These are phyloP conservation scores for Hirudo medicinalis DNA, from an alignment of 1,140 invertebrate species.

Conservation along the genomic window DNA sequence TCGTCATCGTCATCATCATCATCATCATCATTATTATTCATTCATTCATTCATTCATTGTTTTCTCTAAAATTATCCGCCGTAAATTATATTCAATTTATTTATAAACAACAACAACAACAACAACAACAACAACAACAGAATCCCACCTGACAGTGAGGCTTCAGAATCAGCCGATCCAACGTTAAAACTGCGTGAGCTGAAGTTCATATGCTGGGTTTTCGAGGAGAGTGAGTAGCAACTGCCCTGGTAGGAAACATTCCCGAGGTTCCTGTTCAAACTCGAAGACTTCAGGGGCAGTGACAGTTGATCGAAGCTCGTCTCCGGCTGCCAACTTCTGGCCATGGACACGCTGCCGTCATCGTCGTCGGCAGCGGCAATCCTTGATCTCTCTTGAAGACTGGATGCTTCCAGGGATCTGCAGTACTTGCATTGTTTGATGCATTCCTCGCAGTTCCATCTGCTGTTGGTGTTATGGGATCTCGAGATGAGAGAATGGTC, in stretches of 20 bases:
- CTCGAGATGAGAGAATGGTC: neutral
- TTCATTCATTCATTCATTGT: no score
- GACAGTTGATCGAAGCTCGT: neutral
- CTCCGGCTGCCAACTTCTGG: slow-evolving; percentile 10
- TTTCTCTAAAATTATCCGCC: no score
- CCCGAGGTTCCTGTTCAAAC: neutral
- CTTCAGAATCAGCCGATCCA: no score
- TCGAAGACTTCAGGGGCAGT: neutral
- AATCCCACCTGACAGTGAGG: no score
- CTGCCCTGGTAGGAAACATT: neutral
- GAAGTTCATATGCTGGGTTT: neutral
- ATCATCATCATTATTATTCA: no score
- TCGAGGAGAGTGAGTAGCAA: neutral
- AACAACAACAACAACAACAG: no score
- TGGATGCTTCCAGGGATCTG: neutral
- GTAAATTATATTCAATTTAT: no score
- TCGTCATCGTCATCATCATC: no score
- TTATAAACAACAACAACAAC: no score
- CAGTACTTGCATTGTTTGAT: neutral
- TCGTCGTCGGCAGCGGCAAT: neutral
- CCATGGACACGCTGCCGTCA: neutral
- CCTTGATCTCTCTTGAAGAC: neutral
- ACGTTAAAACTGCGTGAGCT: neutral
- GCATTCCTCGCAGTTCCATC: neutral
- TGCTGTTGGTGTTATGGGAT: neutral